A percentile compares a stretch with the other conserved stretches of the same genome.
Conservation (phyloP, 2,113 vertebrate species). For the Azemiops feae region DNA sequence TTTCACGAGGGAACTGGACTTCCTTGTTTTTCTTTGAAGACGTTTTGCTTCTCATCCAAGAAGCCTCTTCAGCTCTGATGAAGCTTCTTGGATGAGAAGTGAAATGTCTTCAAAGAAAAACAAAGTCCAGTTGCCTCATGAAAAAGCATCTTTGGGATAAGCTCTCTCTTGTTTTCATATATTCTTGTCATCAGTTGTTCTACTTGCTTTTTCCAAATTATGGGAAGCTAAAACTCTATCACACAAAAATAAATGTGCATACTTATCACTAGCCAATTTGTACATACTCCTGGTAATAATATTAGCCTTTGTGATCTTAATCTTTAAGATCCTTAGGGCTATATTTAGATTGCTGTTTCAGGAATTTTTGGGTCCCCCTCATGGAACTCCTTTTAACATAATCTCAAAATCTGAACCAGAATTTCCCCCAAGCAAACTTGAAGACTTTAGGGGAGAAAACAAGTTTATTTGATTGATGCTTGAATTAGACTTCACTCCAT, state of each 20-base stretch:
- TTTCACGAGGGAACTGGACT: no score
- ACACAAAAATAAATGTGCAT: not conserved
- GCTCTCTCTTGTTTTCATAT: not conserved
- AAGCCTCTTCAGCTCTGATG: no score
- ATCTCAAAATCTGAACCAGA: not conserved
- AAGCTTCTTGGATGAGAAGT: no score
- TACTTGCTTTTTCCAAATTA: not conserved
- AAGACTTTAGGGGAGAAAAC: not conserved
- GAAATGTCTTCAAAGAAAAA: no score
- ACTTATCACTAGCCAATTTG: not conserved
- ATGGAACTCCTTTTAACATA: not conserved
- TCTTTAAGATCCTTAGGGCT: not conserved
- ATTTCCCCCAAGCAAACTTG: not conserved
- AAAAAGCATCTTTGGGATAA: no score
- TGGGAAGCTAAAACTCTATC: not conserved
- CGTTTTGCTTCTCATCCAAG: no score
- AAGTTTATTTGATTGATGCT: not conserved
- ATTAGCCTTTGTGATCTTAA: not conserved
- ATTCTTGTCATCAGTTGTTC: not conserved
- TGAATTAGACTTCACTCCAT: not conserved
- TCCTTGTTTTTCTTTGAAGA: no score
- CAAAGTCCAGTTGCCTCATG: no score
- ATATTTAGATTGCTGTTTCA: not conserved
- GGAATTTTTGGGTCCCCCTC: not conserved
- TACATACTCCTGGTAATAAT: not conserved